Base-by-base conservation (phyloP, 2,113 vertebrate genomes). In the Apus apus region DNA sequence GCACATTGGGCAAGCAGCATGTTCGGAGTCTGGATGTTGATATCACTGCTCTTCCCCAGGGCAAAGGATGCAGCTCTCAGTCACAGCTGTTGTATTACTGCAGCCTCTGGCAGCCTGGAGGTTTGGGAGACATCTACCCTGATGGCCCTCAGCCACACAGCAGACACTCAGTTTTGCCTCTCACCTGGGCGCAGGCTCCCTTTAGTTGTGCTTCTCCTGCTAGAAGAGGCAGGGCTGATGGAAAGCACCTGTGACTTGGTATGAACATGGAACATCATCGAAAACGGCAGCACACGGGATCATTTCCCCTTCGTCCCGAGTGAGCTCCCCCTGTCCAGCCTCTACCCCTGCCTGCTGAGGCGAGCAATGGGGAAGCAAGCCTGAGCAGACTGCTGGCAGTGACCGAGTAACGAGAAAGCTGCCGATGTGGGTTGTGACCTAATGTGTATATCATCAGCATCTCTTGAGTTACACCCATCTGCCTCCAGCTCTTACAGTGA, bases 291-390 rank as follows among this genome's bases (percentile, higher is more conserved):
- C 56, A 11, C 0, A 0, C 1, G 5, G 70, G 32, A 60, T 45
- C 3, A 1, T 9, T 40, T 48, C 58, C 34, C 51, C 40, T 62
- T 58, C 1, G 7, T 27, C 23, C 29, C 1, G 51, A 83, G 25
- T 0, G 1, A 14, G 43, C 11, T 53, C 57, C 88, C 0, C 0
- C 48, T 34, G 53, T n/a, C 65, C 7, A 1, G 57, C 8, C 48
- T 67, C 48, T 27, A 38, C 21, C 27, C 40, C 23, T 68, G 66
- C 70, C 74, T 60, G 88, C 34, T 1, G 6, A 66, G 82, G 66
- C 1, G 8, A 89, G 74, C 38, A 2, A 3, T 1, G 25, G 85
- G 79, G 50, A 61, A 77, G 56, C 76, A 67, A 88, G 72, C 32
- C 89, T 4, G 3, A 87, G 86, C 94, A 70, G 45, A 86, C 18